A percentile compares a stretch with the other conserved stretches of the same genome.
Evolutionary conservation across 2,797 vertebrate genomes (phyloP).

Genomic region (Poeciliopsis gracilis): DNA sequence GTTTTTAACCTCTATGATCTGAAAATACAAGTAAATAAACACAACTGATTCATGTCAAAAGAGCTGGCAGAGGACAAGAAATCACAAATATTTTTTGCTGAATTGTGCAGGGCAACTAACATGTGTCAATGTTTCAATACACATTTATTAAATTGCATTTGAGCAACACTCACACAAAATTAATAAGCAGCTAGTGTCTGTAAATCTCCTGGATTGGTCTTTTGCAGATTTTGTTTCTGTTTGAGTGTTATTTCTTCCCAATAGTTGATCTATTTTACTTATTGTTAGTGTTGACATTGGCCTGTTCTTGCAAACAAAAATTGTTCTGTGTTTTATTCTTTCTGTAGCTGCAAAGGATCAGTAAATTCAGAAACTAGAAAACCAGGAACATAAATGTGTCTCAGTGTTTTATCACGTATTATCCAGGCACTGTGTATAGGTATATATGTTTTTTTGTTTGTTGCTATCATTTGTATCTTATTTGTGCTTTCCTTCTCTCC

Average conservation of each 20-base stretch:
- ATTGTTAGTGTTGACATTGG: slow-evolving; percentile 8
- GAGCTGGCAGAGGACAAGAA: slow-evolving; percentile 20
- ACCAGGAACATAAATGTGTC: slow-evolving; percentile 29
- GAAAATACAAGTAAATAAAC: slow-evolving; percentile 37
- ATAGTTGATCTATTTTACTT: not conserved
- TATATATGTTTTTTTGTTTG: slow-evolving; percentile 26
- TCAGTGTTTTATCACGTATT: slow-evolving; percentile 19
- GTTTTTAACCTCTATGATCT: slow-evolving; percentile 25
- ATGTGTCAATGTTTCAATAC: slow-evolving; percentile 41
- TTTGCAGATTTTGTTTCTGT: slow-evolving; percentile 19
- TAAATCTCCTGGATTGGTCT: slow-evolving; percentile 42
- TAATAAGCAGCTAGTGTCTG: slow-evolving; percentile 58
- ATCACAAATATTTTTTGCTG: slow-evolving; percentile 24
- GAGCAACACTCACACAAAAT: slow-evolving; percentile 27
- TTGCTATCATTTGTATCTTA: slow-evolving; percentile 28
- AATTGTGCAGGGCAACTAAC: slow-evolving; percentile 24
- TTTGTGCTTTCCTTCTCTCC: slow-evolving; percentile 35
- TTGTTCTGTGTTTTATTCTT: slow-evolving; percentile 17
- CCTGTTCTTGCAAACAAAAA: slow-evolving; percentile 10
- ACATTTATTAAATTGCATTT: slow-evolving; percentile 30
- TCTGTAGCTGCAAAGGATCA: slow-evolving; percentile 14
- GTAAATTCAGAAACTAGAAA: slow-evolving; percentile 32
- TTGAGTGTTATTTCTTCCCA: slow-evolving; percentile 8
- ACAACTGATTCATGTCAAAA: slow-evolving; percentile 14
- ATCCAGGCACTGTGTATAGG: not conserved